Percentiles rank a stretch among this genome's conserved stretches.
Conservation (phyloP, 2,888 invertebrate genomes). For the Chrysolina americana region DNA sequence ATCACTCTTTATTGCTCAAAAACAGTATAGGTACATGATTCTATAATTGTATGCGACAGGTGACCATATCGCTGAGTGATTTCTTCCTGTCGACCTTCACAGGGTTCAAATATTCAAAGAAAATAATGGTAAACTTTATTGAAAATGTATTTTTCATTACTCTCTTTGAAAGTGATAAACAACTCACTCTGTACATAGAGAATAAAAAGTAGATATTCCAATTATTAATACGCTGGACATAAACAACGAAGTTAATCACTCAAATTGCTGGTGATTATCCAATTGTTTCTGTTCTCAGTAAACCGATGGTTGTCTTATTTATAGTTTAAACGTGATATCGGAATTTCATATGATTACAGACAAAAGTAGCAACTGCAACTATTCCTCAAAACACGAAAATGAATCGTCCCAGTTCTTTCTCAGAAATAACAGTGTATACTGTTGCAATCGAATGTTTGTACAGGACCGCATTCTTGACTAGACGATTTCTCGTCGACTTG, state of each 20-base stretch:
- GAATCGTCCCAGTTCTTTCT: slow-evolving; percentile 3
- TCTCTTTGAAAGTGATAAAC: too few relatives aligned
- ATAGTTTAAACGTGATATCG: slow-evolving; percentile 24
- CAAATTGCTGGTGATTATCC: slow-evolving; percentile 18
- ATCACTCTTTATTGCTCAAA: too few relatives aligned
- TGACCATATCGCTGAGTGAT: too few relatives aligned
- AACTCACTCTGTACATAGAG: too few relatives aligned
- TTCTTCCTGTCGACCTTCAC: too few relatives aligned
- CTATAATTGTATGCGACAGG: too few relatives aligned
- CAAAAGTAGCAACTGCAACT: slow-evolving; percentile 16
- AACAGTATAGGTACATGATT: too few relatives aligned
- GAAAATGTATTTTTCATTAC: too few relatives aligned
- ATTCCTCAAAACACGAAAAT: slow-evolving; percentile 20
- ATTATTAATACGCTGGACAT: slow-evolving; percentile 4
- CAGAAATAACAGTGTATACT: slow-evolving; percentile 1
- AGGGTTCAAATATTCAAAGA: too few relatives aligned
- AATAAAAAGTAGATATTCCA: not conserved
- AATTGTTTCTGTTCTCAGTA: slow-evolving; percentile 19
- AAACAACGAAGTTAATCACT: slow-evolving; percentile 18
- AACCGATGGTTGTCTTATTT: slow-evolving; percentile 13
- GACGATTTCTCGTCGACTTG: too few relatives aligned
- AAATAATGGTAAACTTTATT: too few relatives aligned
- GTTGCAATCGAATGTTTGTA: not conserved
- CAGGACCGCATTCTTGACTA: not conserved
- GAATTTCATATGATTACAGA: slow-evolving; percentile 20